These are phyloP conservation scores for Agonum fuliginosum DNA, from an alignment of 2,888 invertebrate species.

Conservation along the genomic window DNA sequence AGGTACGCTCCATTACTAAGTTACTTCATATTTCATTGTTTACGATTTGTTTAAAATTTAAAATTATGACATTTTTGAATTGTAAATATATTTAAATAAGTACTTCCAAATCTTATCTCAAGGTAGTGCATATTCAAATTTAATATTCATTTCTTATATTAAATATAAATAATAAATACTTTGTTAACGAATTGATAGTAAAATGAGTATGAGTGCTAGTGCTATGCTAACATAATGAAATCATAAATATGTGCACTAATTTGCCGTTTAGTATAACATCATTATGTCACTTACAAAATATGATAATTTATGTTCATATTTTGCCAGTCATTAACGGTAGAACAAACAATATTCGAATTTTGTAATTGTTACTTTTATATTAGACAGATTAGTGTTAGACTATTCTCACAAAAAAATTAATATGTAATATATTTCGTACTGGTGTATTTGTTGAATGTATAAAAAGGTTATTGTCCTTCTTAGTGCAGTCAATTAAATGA, in stretches of 20 bases:
- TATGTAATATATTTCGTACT: too few relatives aligned
- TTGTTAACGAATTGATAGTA: not conserved
- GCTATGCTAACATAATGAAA: too few relatives aligned
- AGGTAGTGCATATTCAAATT: not conserved
- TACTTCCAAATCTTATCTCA: not conserved
- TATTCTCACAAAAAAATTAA: slow-evolving; percentile 8
- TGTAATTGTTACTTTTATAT: slow-evolving; percentile 28
- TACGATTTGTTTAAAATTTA: too few relatives aligned
- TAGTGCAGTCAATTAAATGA: too few relatives aligned
- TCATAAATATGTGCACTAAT: not conserved
- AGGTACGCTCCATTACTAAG: too few relatives aligned
- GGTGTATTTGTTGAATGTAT: too few relatives aligned
- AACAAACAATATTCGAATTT: not conserved
- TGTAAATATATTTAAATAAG: not conserved
- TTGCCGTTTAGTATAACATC: not conserved
- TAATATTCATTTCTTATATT: not conserved
- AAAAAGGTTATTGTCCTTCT: too few relatives aligned
- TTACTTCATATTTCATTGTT: too few relatives aligned
- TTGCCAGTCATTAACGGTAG: slow-evolving; percentile 24
- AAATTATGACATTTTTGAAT: too few relatives aligned
- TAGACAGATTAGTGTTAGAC: not conserved
- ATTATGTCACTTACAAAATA: slow-evolving; percentile 24
- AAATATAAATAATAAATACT: not conserved
- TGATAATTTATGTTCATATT: slow-evolving; percentile 26
- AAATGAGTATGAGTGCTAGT: not conserved